phyloP scores from a whole-genome alignment of 2,797 vertebrate species.

The Tapera naevia region DNA sequence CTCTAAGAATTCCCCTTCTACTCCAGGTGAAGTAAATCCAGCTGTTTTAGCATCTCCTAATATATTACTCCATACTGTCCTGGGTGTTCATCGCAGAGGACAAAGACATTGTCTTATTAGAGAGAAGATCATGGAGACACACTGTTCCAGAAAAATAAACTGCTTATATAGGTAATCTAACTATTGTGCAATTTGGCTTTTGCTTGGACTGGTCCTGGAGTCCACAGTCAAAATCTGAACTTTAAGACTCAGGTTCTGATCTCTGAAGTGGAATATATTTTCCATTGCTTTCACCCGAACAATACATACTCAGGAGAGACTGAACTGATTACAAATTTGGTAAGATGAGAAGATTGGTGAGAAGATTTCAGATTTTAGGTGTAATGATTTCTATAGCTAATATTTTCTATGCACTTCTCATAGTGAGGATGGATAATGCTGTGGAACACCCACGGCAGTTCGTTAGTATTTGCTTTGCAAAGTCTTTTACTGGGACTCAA shows the following conservation, averaged over 20 bases:
- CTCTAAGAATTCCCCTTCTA: background rate
- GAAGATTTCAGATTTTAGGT: background rate
- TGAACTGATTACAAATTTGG: background rate
- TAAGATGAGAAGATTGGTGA: background rate
- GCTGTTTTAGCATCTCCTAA: background rate
- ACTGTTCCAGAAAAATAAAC: background rate
- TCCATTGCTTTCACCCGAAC: background rate
- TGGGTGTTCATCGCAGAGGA: background rate
- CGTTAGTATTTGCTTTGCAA: background rate
- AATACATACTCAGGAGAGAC: background rate
- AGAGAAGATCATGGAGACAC: background rate
- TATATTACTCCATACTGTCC: accelerated
- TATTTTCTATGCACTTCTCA: background rate
- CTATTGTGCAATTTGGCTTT: background rate
- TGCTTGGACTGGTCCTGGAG: background rate
- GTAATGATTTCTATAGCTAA: background rate
- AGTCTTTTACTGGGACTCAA: background rate
- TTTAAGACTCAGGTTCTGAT: background rate
- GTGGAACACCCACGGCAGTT: background rate
- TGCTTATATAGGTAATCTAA: background rate
- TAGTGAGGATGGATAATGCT: background rate
- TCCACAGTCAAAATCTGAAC: background rate
- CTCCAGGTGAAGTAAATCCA: background rate
- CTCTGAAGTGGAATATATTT: background rate
- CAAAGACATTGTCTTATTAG: background rate